These are phyloP conservation scores for Dendronephthya gigantea DNA, from an alignment of 64 coral and sea anemone genomes.

Conservation along the genomic window DNA sequence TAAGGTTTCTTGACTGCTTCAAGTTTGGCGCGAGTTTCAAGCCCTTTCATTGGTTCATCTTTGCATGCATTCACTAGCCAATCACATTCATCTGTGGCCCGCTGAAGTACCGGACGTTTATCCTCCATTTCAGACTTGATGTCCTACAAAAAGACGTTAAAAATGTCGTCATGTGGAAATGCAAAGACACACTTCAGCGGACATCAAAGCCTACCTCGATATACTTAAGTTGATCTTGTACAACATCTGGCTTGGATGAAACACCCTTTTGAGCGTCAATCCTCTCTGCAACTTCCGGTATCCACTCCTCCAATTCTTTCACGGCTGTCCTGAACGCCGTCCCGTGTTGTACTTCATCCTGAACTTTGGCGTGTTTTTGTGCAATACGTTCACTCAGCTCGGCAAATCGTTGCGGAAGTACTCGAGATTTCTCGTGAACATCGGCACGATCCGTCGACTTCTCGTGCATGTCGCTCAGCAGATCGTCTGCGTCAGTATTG, in stretches of 20 bases:
- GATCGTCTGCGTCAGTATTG: background rate
- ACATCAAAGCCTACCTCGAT: constrained; percentile 9
- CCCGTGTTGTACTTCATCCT: background rate
- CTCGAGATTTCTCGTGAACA: constrained; percentile 1
- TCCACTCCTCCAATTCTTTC: constrained; percentile 11
- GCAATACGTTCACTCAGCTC: constrained; percentile 11
- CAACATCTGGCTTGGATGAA: background rate
- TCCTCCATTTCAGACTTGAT: background rate
- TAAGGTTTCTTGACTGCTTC: constrained; percentile 9
- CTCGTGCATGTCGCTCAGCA: constrained; percentile 10
- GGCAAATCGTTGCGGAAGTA: background rate
- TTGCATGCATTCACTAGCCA: constrained; percentile 14
- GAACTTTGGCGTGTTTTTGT: background rate
- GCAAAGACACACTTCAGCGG: no score
- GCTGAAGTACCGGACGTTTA: background rate
- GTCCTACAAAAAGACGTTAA: background rate
- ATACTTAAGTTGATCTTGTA: background rate
- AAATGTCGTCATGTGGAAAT: no score
- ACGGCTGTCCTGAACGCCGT: background rate
- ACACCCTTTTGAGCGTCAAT: background rate
- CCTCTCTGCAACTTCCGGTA: background rate
- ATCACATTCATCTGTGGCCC: background rate
- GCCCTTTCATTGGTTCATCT: constrained; percentile 12
- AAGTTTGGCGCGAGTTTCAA: background rate
- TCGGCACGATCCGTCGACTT: background rate